These are phyloP conservation scores for Pseudomugil gertrudae DNA, from an alignment of 2,797 vertebrate species.

Conservation along the genomic window DNA sequence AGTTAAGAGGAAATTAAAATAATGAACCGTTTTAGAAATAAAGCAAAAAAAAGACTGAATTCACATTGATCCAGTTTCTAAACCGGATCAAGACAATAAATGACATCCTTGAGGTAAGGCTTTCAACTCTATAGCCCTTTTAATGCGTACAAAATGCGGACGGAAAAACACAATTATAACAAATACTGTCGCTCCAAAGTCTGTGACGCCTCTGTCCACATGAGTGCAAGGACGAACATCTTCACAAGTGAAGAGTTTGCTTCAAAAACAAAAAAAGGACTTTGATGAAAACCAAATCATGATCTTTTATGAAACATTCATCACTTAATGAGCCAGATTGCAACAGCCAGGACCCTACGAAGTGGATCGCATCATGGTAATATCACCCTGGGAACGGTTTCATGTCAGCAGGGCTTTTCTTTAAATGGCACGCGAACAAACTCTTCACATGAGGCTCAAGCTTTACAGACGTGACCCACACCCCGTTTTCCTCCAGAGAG, in stretches of 20 bases:
- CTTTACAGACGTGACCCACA: slow-evolving; percentile 25
- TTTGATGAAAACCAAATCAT: not conserved
- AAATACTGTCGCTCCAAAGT: slow-evolving; percentile 53
- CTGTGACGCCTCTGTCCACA: slow-evolving; percentile 22
- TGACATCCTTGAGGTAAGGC: slow-evolving; percentile 67
- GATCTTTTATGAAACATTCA: not conserved
- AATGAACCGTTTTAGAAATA: slow-evolving; percentile 23
- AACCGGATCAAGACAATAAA: slow-evolving; percentile 34
- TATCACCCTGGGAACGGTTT: not conserved
- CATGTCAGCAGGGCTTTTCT: not conserved
- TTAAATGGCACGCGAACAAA: slow-evolving; percentile 18
- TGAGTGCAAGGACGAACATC: slow-evolving; percentile 50
- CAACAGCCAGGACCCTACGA: not conserved
- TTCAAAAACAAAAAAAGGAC: not conserved
- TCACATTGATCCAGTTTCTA: slow-evolving; percentile 44
- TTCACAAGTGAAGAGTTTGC: slow-evolving; percentile 10
- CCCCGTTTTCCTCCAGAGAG: slow-evolving; percentile 65
- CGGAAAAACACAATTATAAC: slow-evolving; percentile 55
- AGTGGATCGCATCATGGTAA: not conserved
- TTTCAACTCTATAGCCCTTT: slow-evolving; percentile 60
- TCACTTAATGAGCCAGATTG: not conserved
- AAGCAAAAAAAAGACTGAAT: slow-evolving; percentile 12
- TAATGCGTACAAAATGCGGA: slow-evolving; percentile 47
- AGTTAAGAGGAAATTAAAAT: slow-evolving; percentile 45
- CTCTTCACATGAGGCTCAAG: slow-evolving; percentile 26